A percentile compares a stretch with the other conserved stretches of the same genome.
phyloP scores from a whole-genome alignment of 2,113 vertebrate species.

The Benitochromis conjunctus region DNA sequence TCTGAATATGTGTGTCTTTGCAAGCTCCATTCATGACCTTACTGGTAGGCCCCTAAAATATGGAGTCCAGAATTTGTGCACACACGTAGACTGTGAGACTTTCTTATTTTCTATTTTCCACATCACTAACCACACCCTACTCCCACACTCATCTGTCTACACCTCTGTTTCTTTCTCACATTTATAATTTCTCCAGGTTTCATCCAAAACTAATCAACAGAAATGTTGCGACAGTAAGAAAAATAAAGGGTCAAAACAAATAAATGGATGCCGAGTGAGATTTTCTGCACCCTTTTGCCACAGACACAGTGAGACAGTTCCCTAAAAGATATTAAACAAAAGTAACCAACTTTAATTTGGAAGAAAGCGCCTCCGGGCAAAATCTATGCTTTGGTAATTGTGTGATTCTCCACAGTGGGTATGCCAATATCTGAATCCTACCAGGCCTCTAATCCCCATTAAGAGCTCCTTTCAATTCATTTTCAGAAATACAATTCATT shows the following conservation, averaged over 20 bases:
- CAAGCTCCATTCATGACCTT: not conserved
- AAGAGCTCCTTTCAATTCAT: conserved; percentile 5
- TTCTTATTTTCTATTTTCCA: conserved; percentile 32
- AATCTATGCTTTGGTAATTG: not conserved
- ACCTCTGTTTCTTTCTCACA: not conserved
- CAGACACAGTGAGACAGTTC: not conserved
- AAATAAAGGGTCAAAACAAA: conserved; percentile 19
- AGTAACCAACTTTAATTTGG: not conserved
- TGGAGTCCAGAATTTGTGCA: not conserved
- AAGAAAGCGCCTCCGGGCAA: not conserved
- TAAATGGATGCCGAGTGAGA: not conserved
- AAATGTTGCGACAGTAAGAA: conserved; percentile 12
- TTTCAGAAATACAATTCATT: conserved; percentile 3
- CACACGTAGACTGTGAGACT: not conserved
- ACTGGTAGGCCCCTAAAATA: not conserved
- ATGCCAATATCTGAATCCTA: conserved; percentile 1
- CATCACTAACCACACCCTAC: conserved; percentile 33
- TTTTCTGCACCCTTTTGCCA: not conserved
- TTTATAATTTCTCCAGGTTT: conserved; percentile 18
- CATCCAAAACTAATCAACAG: conserved; percentile 22
- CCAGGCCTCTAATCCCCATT: conserved; percentile 1
- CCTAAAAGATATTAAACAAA: not conserved
- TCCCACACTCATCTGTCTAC: not conserved
- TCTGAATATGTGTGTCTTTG: not conserved
- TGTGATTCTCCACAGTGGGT: not conserved